Percentiles rank a stretch among this genome's conserved stretches.
These are phyloP conservation scores for Taurulus bubalis DNA, from an alignment of 2,113 vertebrate species.

Conservation along the genomic window DNA sequence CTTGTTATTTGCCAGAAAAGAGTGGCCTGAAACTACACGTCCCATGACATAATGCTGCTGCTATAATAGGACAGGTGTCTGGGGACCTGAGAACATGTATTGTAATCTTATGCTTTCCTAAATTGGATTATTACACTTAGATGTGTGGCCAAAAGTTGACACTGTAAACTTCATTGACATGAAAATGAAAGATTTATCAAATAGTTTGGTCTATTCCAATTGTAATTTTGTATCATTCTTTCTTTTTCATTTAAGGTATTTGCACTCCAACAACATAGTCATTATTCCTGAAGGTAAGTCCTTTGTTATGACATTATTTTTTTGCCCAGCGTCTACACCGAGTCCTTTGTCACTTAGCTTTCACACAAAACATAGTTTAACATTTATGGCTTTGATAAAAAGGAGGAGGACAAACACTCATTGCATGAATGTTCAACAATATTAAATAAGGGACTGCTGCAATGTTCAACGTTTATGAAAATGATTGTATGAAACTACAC, in stretches of 20 bases:
- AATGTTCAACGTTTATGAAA: not conserved
- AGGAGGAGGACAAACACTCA: not conserved
- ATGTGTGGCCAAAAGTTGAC: not conserved
- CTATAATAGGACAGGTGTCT: not conserved
- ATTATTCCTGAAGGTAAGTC: constrained; percentile 94
- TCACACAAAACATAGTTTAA: not conserved
- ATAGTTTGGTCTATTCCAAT: not conserved
- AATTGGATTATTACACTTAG: not conserved
- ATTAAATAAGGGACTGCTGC: not conserved
- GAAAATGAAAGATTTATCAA: not conserved
- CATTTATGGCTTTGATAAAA: not conserved
- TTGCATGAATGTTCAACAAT: not conserved
- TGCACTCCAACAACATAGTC: constrained; percentile 97
- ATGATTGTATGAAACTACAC: not conserved
- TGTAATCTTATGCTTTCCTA: not conserved
- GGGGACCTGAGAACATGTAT: not conserved
- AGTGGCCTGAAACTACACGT: not conserved
- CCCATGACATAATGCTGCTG: not conserved
- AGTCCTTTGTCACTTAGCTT: not conserved
- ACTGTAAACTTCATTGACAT: not conserved
- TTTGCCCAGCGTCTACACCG: not conserved
- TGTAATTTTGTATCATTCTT: not conserved
- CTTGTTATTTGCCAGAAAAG: not conserved
- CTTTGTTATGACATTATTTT: not conserved
- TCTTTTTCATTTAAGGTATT: constrained; percentile 86